Conservation (phyloP, 2,888 invertebrate species). For the Drosophila subsilvestris region DNA sequence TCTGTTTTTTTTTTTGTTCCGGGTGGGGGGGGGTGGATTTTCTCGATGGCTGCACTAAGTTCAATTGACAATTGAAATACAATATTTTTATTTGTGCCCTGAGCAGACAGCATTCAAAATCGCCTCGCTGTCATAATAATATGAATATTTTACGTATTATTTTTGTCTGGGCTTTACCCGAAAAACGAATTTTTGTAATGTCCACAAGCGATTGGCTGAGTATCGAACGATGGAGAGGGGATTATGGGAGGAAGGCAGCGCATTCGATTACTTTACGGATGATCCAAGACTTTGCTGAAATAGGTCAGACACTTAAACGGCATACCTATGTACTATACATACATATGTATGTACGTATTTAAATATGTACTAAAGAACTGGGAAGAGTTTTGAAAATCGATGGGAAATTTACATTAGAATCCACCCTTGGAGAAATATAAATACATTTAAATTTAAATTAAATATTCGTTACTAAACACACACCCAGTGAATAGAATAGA, state of each 20-base stretch:
- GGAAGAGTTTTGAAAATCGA: no score
- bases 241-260: constrained; percentile 11
- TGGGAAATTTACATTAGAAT: no score
- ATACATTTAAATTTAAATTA: no score
- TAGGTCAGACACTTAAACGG: background rate
- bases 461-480: no score
- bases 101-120: constrained; percentile 10
- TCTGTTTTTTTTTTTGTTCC: constrained; percentile 1
- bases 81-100: constrained; percentile 60
- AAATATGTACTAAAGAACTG: no score
- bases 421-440: no score
- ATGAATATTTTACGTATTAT: constrained; percentile 45
- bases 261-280: background rate
- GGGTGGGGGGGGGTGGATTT: constrained; percentile 37
- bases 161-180: constrained; percentile 36
- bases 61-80: constrained; percentile 75
- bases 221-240: constrained; percentile 13
- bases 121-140: constrained; percentile 54
- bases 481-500: no score
- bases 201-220: constrained; percentile 11
- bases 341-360: no score
- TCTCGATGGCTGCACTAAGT: constrained; percentile 58
- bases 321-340: background rate
- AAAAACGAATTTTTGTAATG: constrained; percentile 40
- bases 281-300: background rate